Base-by-base conservation (phyloP, 2,888 invertebrate species). In the Taenaris catops region DNA sequence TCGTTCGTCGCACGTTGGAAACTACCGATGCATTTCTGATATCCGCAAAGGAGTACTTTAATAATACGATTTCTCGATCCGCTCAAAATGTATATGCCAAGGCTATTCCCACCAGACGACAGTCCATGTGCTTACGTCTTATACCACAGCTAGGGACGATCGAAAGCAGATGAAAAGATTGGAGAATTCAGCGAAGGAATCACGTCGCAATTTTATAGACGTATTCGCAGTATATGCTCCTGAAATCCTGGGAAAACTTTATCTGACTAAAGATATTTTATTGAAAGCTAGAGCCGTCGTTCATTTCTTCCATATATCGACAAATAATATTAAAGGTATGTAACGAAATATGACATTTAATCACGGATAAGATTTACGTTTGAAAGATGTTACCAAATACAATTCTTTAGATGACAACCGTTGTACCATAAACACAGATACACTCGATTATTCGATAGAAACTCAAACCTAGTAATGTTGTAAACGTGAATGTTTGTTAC, bases 171-270 rank as follows among this genome's bases (percentile, higher is more conserved):
- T 70, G 67, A 68, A 71, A 71, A 79, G 80, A 80, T 81, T 72
- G 71, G 57, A 63, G 59, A 54, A 68, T 64, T 61, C 67, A 61
- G 62, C 54, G 63, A 58, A 55, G 58, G 69, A 66, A 80, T 73
- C 81, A 81, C 79, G 83, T 79, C 65, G 65, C 68, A 64, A 63
- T 73, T 81, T 83, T 81, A 83, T 81, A 60, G 70, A 46, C 21
- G 32, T 34, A 31, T 41, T 41, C 41, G 17, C 24, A 25, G 27
- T 35, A 24, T 38, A 32, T 29, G 34, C 36, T 38, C 10, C 12
- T 41, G 10, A 35, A 44, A 38, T 35, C 34, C 33, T 18, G 23
- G 25, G 21, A 25, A 25, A 35, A 18, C 19, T 31, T 29, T 34
- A 17, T 34, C 20, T 24, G 6, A 14, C 14, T 28, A 9, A 18